A percentile compares a stretch with the other conserved stretches of the same genome.
phyloP scores from a whole-genome alignment of 2,797 vertebrate species.

The Gallirallus australis region DNA sequence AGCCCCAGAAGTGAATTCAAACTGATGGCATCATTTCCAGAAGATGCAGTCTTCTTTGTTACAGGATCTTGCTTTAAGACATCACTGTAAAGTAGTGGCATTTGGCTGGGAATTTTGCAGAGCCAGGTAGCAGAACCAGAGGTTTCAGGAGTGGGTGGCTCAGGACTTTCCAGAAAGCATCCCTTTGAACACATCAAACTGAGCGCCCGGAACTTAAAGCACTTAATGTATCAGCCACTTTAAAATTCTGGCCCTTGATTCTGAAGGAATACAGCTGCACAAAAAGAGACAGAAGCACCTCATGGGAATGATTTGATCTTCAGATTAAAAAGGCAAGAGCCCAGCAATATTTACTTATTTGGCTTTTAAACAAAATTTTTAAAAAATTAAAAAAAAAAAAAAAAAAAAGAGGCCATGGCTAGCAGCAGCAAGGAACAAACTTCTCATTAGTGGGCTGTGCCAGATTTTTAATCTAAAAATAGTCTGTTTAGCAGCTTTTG shows the following conservation, averaged over 20 bases:
- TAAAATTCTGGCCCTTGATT: not conserved
- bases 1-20: not conserved
- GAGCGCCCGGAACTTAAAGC: not conserved
- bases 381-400: too few relatives aligned
- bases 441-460: slow-evolving; percentile 20
- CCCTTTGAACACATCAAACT: not conserved
- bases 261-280: not conserved
- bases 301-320: slow-evolving; percentile 32
- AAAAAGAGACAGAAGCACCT: slow-evolving; percentile 8
- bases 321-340: slow-evolving; percentile 21
- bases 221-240: not conserved
- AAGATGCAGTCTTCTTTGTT: not conserved
- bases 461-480: slow-evolving; percentile 36
- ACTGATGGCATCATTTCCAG: rapidly evolving
- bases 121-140: not conserved
- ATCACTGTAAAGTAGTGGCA: not conserved
- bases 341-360: slow-evolving; percentile 29
- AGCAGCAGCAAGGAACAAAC: slow-evolving; percentile 24
- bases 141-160: not conserved
- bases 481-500: slow-evolving; percentile 9
- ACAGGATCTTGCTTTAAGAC: not conserved
- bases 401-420: not conserved
- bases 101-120: not conserved
- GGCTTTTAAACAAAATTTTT: not conserved
- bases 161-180: not conserved